Conservation (phyloP, 2,888 invertebrate species). For the Augochlorella aurata region DNA sequence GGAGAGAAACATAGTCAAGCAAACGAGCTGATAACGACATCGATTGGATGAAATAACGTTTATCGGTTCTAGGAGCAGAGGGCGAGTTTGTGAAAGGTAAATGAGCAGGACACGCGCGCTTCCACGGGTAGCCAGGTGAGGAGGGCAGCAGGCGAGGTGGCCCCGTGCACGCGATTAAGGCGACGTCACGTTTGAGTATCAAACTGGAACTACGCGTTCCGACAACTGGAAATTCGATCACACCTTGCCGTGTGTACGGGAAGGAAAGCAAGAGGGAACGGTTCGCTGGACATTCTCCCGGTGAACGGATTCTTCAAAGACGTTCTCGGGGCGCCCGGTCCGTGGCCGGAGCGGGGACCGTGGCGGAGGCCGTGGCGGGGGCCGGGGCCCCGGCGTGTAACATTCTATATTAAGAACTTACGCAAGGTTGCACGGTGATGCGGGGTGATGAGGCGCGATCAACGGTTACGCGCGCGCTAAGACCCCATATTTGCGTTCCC, state of each 20-base stretch:
- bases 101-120: conserved; percentile 34
- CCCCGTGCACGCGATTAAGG: conserved; percentile 52
- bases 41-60: neutral
- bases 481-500: conserved; percentile 19
- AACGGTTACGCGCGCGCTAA: conserved; percentile 49
- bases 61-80: neutral
- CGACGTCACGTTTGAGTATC: conserved; percentile 52
- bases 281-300: conserved; percentile 49
- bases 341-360: neutral
- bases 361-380: neutral
- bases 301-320: conserved; percentile 49
- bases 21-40: conserved; percentile 3
- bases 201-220: conserved; percentile 61
- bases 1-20: neutral
- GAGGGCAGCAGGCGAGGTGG: neutral
- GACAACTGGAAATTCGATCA: conserved; percentile 67
- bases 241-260: conserved; percentile 37
- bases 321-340: conserved; percentile 19
- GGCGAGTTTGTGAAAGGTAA: conserved; percentile 27
- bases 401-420: conserved; percentile 42
- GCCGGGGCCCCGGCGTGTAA: conserved; percentile 19
- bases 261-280: conserved; percentile 20
- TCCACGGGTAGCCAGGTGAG: conserved; percentile 10
- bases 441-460: conserved; percentile 57
- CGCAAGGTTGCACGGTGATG: conserved; percentile 55